phyloP scores from a whole-genome alignment of 2,797 vertebrate species.

The Mormyrops boulengeri region DNA sequence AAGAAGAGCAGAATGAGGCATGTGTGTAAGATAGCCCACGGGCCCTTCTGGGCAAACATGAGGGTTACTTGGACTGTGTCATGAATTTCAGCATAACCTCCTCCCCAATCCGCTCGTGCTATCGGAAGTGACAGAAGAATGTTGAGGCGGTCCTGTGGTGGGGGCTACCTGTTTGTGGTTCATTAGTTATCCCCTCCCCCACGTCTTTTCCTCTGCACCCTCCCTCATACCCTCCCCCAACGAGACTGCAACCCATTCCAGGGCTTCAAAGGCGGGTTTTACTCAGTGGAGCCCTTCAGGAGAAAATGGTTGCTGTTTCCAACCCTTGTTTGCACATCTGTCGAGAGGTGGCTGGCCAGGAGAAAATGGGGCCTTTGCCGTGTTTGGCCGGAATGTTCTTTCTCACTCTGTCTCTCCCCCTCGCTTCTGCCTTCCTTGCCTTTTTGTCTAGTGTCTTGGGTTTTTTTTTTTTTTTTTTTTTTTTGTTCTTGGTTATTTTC shows the following conservation, averaged over 20 bases:
- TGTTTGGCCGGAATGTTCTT: constrained; percentile 41
- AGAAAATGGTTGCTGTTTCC: constrained; percentile 86
- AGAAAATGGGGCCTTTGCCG: constrained; percentile 72
- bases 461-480: background rate
- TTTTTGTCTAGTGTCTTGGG: background rate
- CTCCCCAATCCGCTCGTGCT: constrained; percentile 44
- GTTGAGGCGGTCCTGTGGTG: constrained; percentile 56
- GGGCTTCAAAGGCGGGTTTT: constrained; percentile 61
- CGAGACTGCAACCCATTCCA: background rate
- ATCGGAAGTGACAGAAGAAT: constrained; percentile 1
- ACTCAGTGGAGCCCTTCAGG: constrained; percentile 60
- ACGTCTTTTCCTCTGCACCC: constrained; percentile 2
- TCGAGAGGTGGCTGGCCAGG: constrained; percentile 72
- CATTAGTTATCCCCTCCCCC: constrained; percentile 47
- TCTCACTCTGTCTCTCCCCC: background rate
- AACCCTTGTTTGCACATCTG: constrained; percentile 74
- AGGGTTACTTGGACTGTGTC: background rate
- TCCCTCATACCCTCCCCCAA: constrained; percentile 34
- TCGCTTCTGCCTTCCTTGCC: background rate
- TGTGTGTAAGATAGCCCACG: background rate
- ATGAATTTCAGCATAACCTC: background rate
- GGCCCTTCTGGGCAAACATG: background rate
- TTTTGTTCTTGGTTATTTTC: constrained; percentile 4
- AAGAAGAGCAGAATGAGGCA: background rate
- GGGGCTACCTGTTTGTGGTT: constrained; percentile 70